Evolutionary conservation across 2,888 invertebrate species (phyloP), one percentile per base, ranked within the genome.

Genomic region (Vannuccia rotundouncinata): DNA sequence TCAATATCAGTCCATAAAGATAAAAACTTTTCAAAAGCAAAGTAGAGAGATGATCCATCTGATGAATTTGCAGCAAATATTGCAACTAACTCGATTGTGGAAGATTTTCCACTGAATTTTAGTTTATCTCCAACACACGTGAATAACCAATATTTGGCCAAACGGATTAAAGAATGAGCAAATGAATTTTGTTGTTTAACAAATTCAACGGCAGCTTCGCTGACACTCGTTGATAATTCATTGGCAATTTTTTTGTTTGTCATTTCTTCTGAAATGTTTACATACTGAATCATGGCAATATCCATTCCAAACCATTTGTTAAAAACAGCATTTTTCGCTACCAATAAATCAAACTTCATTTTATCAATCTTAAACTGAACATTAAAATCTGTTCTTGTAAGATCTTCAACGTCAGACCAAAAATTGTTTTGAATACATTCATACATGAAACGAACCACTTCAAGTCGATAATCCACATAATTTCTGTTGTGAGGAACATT

Each of bases 121-220:
- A 66, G 2, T 66, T 66, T 66, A 2, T 5, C 2, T 5, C 66
- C 66, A 66, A 66, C 66, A 66, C 66, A 66, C 25, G 2, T 66
- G 66, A 66, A 66, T 2, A 66, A 27, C 66, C 66, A 66, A 66
- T 66, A 22, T 66, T 66, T 66, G 2, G 66, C 66, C 25, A 66
- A 22, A 22, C 5, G 10, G 25, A 66, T 66, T 22, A 66, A 22
- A 2, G 10, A 13, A 5, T 2, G 10, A 5, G 25, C 66, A 66
- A 66, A 66, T 5, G 5, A 2, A 2, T 22, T 66, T 66, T 66
- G 66, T 2, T 66, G 22, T 2, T 5, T 22, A 5, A 66, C 66
- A 66, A 66, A 66, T 22, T 66, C 25, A n/a, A 66, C 66, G 25
- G 17, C 25, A 22, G 10, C 22, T 22, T 66, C 66, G 25, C 25